Evolutionary conservation across 2,888 invertebrate species (phyloP), one percentile per base, ranked within the genome.

Genomic region (Leptopilina syphax): DNA sequence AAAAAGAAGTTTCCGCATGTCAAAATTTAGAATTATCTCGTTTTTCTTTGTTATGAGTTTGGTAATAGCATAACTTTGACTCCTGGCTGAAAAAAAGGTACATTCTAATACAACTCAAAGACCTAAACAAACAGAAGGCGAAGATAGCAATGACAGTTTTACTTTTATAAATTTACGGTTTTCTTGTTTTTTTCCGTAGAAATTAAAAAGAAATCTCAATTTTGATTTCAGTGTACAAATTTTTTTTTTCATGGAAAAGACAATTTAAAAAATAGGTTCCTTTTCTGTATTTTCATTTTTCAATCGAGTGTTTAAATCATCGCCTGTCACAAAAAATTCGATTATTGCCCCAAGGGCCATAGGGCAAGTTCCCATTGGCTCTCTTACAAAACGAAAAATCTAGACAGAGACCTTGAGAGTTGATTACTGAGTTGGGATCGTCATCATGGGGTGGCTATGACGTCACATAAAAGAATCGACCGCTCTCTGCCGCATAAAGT

Each of bases 391-490:
- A 6, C 50, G 13, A 24, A 41, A 47, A 76, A 76, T 41, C 41
- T 12, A 63, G 41, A 5, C 44, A 24, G 24, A 63, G 60, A 67
- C 73, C 73, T 57, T 57, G 80, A 77, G 50, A 77, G 77, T 44
- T 79, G 73, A 76, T 80, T 78, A 80, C 41, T 65, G 65, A 57
- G 65, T 70, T 80, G 77, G 77, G 79, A 77, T 78, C 57, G 79
- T 66, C 44, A 50, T 66, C 50, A 54, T 47, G 77, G 80, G 82
- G 81, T 82, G 70, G 47, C 50, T 65, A 34, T 85, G 83, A 83
- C 83, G 85, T 84, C 84, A 84, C 18, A 80, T 73, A 54, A 18
- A 18, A 70, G 77, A 82, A 85, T 85, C 82, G 83, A 84, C 78
- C 78, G 76, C 80, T 82, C 65, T 76, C 34, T 34, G 34, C 34